Evolutionary conservation across 2,113 vertebrate genomes (phyloP), one percentile per base, ranked within the genome.

Genomic region (Felis chaus): DNA sequence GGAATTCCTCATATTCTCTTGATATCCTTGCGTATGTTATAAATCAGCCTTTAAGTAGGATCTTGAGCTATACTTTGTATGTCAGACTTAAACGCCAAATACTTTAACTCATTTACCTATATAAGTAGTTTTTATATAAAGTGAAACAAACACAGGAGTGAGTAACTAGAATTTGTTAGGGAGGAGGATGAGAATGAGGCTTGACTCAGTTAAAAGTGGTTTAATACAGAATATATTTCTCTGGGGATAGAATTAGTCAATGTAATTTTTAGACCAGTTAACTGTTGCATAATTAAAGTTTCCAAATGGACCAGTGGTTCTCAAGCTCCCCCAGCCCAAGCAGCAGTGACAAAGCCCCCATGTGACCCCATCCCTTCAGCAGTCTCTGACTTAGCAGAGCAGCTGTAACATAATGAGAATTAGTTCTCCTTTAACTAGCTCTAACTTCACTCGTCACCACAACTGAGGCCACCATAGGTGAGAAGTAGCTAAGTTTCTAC

Each of bases 241-340:
- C 92, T 86, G 79, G 65, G 88, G 63, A 96, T 41, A 31, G 31
- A 89, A 91, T 89, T 29, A 93, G 8, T 61, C 3, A 48, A 4
- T 83, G 3, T 61, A 81, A 81, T 84, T 71, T 95, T 94, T 93
- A 93, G 29, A 48, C 23, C 1, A 80, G 61, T 89, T 87, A 95
- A 68, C 69, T 25, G 53, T 21, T 87, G 29, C 16, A 66, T 65
- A 88, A 96, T 88, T 93, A 84, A 96, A 92, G n/a, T 86, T 92
- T 89, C 63, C 65, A 80, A 74, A 78, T 66, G 41, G 89, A 15
- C 33, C 92, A 87, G 14, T 90, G 31, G 61, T 83, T 88, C 74
- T 78, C n/a, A 61, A 84, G 66, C 18, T 69, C 21, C 27, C 41
- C 19, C 39, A 76, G 19, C 5, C n/a, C 78, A 31, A 73, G 45